Base-by-base conservation (phyloP, 2,797 vertebrate genomes). In the Artibeus lituratus region DNA sequence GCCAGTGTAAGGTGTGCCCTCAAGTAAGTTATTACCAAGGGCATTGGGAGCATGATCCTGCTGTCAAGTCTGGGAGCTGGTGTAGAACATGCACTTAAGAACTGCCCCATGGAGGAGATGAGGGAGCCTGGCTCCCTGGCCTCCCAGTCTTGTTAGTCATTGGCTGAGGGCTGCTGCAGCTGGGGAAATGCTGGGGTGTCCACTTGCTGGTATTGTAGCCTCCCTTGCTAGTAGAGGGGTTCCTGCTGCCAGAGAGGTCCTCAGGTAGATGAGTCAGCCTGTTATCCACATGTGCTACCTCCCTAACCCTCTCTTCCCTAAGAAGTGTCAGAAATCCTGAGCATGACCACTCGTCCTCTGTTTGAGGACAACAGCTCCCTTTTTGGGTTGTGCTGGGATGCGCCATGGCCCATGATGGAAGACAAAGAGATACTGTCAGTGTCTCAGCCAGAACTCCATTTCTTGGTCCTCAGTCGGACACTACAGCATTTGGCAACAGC, bases 1-100 rank as follows among this genome's bases (percentile, higher is more conserved):
- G 1, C 5, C 35, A 57, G 1, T 0, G 7, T 18, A 51, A 83
- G 19, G 4, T 35, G n/a, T 32, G 21, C 16, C 5, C 16, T 87
- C 59, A 3, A 8, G 26, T 11, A 39, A 14, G 16, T 62, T 49
- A 26, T 24, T 19, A 9, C 4, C 0, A n/a, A 37, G 67, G 62
- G 26, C 18, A 35, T 3, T 22, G 1, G 3, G 21, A 37, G 15
- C 44, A 10, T 0, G 21, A 12, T 16, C 21, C 29, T 0, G 0
- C 12, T 3, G 32, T 21, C 12, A 55, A 32, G 18, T 16, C 39
- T 2, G 1, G 57, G 59, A 69, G 29, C 53, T n/a, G 19, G 32
- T 3, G 22, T 9, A 18, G 16, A 55, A 14, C 22, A 0, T 0
- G 4, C 10, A 8, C 0, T 6, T 42, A 19, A 69, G 39, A 26